Conservation (phyloP, 2,113 vertebrate species). For the Epinephelus fuscoguttatus region DNA sequence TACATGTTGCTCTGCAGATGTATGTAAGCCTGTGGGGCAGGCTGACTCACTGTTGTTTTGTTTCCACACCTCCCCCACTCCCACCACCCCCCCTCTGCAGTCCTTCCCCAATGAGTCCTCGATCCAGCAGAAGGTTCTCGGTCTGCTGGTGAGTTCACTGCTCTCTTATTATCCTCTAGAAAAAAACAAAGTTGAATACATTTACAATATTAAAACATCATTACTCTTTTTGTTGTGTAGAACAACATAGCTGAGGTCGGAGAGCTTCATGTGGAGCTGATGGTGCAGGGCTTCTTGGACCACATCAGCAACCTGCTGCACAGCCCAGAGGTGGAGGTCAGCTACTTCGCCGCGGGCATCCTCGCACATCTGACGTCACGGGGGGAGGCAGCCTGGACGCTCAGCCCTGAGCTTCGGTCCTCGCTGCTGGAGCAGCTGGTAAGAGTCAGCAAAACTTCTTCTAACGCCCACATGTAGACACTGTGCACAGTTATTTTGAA, state of each 20-base stretch:
- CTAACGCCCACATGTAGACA: neutral
- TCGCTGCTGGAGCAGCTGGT: constrained; percentile 95
- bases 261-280: constrained; percentile 95
- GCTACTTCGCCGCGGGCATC: constrained; percentile 98
- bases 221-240: constrained; percentile 74
- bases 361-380: constrained; percentile 97
- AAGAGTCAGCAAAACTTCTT: constrained; percentile 33
- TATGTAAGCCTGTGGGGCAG: neutral
- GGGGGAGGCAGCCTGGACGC: constrained; percentile 93
- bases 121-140: constrained; percentile 98
- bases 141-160: constrained; percentile 91
- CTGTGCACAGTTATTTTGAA: neutral
- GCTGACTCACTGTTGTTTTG: constrained; percentile 59
- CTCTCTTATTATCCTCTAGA: neutral
- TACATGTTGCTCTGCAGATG: constrained; percentile 16
- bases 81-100: constrained; percentile 74
- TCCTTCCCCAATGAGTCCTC: constrained; percentile 97
- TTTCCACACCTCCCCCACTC: neutral
- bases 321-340: constrained; percentile 97
- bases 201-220: neutral
- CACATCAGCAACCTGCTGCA: constrained; percentile 95
- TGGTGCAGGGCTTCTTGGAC: constrained; percentile 97
- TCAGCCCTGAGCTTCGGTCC: constrained; percentile 88
- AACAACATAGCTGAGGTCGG: constrained; percentile 99
- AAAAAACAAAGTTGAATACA: neutral